phyloP scores from a whole-genome alignment of 53 echinoderm and acorn worm species.

The Echinometra lucunter region DNA sequence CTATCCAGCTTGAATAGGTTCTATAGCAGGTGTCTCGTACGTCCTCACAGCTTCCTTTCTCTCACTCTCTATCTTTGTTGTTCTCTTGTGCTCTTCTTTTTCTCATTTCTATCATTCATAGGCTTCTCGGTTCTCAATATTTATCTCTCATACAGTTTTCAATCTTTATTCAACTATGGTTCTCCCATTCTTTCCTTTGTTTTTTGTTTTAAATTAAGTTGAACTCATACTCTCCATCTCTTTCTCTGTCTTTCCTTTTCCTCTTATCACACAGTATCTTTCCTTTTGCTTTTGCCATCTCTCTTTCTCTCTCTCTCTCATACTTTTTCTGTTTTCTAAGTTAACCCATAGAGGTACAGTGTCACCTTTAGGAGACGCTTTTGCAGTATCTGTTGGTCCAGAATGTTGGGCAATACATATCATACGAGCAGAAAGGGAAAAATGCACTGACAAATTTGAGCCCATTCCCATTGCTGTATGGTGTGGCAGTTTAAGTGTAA shows the following conservation, averaged over 20 bases:
- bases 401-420: no score
- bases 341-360: no score
- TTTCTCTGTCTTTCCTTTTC: neutral
- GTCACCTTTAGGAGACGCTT: no score
- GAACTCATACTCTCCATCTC: neutral
- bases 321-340: no score
- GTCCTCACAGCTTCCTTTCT: constrained; percentile 15
- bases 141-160: no score
- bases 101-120: no score
- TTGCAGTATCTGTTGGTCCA: no score
- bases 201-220: neutral
- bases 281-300: neutral
- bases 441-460: no score
- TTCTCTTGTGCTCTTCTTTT: neutral
- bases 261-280: neutral
- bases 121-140: no score
- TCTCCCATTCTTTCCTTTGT: neutral
- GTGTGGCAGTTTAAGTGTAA: no score
- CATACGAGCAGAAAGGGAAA: no score
- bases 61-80: neutral
- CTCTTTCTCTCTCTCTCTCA: neutral
- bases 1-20: constrained; percentile 2
- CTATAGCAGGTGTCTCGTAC: constrained; percentile 35
- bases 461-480: no score
- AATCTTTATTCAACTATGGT: neutral